These are phyloP conservation scores for Stratiomys singularior DNA, from an alignment of 2,888 invertebrate species.

Conservation along the genomic window DNA sequence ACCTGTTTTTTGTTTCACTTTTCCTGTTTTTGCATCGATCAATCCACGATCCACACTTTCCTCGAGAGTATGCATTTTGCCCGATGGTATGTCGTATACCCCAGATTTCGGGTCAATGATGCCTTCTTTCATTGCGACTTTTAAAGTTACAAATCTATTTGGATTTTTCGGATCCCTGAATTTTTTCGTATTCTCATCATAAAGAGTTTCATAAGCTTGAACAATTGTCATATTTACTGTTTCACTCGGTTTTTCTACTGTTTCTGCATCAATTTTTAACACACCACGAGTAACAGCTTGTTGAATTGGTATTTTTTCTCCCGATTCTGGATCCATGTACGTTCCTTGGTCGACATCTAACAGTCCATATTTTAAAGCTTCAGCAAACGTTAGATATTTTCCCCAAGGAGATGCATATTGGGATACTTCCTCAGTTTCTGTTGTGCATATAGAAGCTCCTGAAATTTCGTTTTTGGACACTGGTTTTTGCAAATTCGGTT, in stretches of 20 bases:
- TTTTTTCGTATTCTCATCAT: slow-evolving; percentile 72
- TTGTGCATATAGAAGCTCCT: too few species aligned
- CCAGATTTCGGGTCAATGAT: slow-evolving; percentile 79
- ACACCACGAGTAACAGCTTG: slow-evolving; percentile 79
- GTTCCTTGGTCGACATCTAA: slow-evolving; percentile 74
- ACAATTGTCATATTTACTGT: slow-evolving; percentile 70
- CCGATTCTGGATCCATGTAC: slow-evolving; percentile 76
- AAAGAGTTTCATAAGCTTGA: slow-evolving; percentile 74
- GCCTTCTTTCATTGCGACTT: slow-evolving; percentile 77
- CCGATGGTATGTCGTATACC: slow-evolving; percentile 77
- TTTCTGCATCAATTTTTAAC: slow-evolving; percentile 68
- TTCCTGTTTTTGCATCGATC: slow-evolving; percentile 79
- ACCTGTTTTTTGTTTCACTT: slow-evolving; percentile 73
- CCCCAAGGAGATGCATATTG: slow-evolving; percentile 68
- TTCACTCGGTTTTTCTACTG: neutral
- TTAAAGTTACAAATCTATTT: slow-evolving; percentile 74
- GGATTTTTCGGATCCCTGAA: slow-evolving; percentile 76
- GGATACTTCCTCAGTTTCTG: too few species aligned
- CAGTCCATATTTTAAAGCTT: slow-evolving; percentile 74
- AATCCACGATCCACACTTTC: slow-evolving; percentile 78
- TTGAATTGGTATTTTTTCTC: slow-evolving; percentile 73
- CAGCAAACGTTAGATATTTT: slow-evolving; percentile 73
- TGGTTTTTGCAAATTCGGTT: too few species aligned
- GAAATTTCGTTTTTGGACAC: too few species aligned
- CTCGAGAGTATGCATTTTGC: slow-evolving; percentile 76